Percentiles rank a stretch among this genome's conserved stretches.
Evolutionary conservation across 2,113 vertebrate genomes (phyloP).

Genomic region (Phoenicopterus ruber): DNA sequence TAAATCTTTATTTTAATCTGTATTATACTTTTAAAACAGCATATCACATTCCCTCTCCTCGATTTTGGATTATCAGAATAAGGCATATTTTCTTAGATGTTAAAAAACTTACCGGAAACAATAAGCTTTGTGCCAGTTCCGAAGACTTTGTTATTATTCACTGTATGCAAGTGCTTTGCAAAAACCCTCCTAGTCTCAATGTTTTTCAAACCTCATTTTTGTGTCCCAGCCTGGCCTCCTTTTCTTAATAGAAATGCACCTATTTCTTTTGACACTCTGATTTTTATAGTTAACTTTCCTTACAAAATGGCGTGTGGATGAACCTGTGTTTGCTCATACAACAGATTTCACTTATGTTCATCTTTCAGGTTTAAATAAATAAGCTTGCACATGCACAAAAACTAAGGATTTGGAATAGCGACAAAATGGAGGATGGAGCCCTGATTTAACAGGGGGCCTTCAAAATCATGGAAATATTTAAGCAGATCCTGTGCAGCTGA

Average conservation of each 20-base stretch:
- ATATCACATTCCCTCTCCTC: not conserved
- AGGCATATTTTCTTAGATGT: not conserved
- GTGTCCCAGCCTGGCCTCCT: not conserved
- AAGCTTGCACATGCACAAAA: not conserved
- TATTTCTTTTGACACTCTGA: not conserved
- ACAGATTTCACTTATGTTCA: not conserved
- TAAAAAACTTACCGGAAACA: not conserved
- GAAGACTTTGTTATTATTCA: not conserved
- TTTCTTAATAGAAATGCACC: not conserved
- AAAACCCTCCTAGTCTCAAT: not conserved
- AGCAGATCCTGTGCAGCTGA: not conserved
- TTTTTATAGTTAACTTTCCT: not conserved
- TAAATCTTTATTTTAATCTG: not conserved
- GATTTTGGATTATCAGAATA: not conserved
- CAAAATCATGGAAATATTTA: not conserved
- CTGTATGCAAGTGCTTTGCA: not conserved
- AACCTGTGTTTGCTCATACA: not conserved
- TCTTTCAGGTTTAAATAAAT: not conserved
- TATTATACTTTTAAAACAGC: not conserved
- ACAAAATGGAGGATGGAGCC: not conserved
- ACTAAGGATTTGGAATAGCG: not conserved
- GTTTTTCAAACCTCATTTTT: not conserved
- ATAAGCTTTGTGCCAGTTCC: conserved; percentile 5
- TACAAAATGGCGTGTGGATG: not conserved
- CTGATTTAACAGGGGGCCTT: not conserved